These are phyloP conservation scores for Drosophila yakuba DNA, from an alignment of 1,140 invertebrate genomes.

Conservation along the genomic window DNA sequence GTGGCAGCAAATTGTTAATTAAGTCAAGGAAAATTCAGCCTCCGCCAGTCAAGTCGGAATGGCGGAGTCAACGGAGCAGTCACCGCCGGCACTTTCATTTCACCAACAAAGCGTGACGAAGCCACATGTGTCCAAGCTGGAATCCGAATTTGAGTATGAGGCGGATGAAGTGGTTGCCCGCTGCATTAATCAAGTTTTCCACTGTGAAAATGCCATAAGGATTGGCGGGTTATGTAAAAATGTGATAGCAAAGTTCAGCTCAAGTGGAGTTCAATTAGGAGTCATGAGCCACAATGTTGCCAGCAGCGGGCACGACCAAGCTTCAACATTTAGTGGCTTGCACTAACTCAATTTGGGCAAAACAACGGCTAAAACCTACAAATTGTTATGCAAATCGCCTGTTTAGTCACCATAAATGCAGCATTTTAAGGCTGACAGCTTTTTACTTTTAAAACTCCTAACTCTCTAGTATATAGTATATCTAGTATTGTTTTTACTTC, in stretches of 20 bases:
- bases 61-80: slow-evolving; percentile 21
- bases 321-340: slow-evolving; percentile 43
- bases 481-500: too few species aligned
- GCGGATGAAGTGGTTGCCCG: slow-evolving; percentile 61
- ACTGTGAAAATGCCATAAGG: slow-evolving; percentile 44
- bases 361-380: slow-evolving; percentile 30
- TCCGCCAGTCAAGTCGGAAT: slow-evolving; percentile 32
- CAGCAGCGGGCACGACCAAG: slow-evolving; percentile 38
- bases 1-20: slow-evolving; percentile 70
- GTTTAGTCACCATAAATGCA: slow-evolving; percentile 8
- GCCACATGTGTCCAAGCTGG: slow-evolving; percentile 53
- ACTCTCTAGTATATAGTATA: too few species aligned
- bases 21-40: slow-evolving; percentile 60
- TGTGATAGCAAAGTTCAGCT: slow-evolving; percentile 59
- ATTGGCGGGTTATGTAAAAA: slow-evolving; percentile 55
- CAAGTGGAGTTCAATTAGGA: slow-evolving; percentile 60
- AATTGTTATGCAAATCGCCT: slow-evolving; percentile 59
- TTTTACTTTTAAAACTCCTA: too few species aligned
- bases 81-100: slow-evolving; percentile 67
- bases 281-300: slow-evolving; percentile 51
- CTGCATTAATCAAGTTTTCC: slow-evolving; percentile 61
- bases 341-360: slow-evolving; percentile 27
- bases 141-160: slow-evolving; percentile 24
- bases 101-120: slow-evolving; percentile 70
- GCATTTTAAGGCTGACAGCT: not conserved